Evolutionary conservation across 2,113 vertebrate genomes (phyloP).

Genomic region (Hippocampus abdominalis): DNA sequence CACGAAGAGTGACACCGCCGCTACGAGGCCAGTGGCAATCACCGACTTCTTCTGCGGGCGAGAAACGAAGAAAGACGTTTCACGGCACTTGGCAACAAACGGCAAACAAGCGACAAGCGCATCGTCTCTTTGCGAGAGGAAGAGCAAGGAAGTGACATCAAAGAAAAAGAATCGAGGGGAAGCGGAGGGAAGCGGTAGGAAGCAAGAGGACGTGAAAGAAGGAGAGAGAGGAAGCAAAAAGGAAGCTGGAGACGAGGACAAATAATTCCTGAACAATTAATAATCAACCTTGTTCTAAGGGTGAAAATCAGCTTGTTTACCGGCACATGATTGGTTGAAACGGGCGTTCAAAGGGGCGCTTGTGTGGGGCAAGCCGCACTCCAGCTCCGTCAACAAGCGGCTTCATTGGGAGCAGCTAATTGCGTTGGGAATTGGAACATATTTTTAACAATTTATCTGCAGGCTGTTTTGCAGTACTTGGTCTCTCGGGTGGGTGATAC

Average conservation of each 20-base stretch:
- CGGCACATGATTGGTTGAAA: background rate
- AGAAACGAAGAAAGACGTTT: slow-evolving; percentile 1
- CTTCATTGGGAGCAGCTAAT: slow-evolving; percentile 49
- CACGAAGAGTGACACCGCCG: slow-evolving; percentile 83
- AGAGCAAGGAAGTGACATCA: background rate
- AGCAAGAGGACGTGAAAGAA: background rate
- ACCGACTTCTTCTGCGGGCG: slow-evolving; percentile 80
- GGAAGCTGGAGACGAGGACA: background rate
- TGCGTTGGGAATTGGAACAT: slow-evolving; percentile 39
- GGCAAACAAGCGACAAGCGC: background rate
- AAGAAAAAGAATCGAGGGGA: background rate
- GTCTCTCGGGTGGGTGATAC: background rate
- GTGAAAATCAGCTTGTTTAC: slow-evolving; percentile 1
- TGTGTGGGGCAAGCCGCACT: background rate
- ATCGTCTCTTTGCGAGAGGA: background rate
- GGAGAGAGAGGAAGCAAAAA: background rate
- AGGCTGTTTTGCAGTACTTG: slow-evolving; percentile 34
- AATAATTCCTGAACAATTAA: slow-evolving; percentile 20
- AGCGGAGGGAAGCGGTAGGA: background rate
- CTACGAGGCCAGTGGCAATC: slow-evolving; percentile 78
- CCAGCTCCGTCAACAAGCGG: slow-evolving; percentile 49
- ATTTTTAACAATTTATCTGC: slow-evolving; percentile 50
- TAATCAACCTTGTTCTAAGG: background rate
- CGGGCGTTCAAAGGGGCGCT: slow-evolving; percentile 15
- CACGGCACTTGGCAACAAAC: background rate